Base-by-base conservation (phyloP, 2,888 invertebrate genomes). In the Eupeodes latifasciatus region DNA sequence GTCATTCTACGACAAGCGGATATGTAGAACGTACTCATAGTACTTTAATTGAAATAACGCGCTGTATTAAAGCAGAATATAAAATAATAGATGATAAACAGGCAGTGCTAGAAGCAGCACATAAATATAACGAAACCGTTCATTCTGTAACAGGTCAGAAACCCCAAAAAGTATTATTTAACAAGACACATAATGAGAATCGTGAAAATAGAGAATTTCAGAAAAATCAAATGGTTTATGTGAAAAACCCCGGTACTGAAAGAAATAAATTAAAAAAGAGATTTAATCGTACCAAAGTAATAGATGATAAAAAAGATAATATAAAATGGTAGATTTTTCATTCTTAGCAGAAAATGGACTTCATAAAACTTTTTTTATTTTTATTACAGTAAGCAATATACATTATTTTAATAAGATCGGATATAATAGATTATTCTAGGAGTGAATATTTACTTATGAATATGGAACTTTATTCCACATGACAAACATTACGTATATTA, bases 21-120 rank as follows among this genome's bases (percentile, higher is more conserved):
- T 74, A 81, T 44, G 74, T 75, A 27, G 81, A 81, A 67, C 40
- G 74, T 44, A 49, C n/a, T 19, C 67, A 81, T 36, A 57, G 36
- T 27, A 81, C 72, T 5, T 12, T 66, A 36, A 59, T 61, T 7
- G 71, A 79, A 19, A 19, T 19, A 19, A 19, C 19, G 19, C 19
- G 19, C 19, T 10, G 59, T 67, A 61, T 62, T 62, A 40, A 62
- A 44, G 62, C 36, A 44, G 40, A 62, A 10, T 40, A 36, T 9
- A 36, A 62, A 5, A 16, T 62, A 62, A 40, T 40, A 62, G n/a
- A 62, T 16, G 62, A 62, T 40, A 62, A 40, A 4, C 40, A 62
- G 62, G 62, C 61, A 61, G 40, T 19, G 19, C 19, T 19, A 19
- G 19, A 19, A 19, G 19, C 19, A 19, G 19, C 19, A 19, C 19